A percentile compares a stretch with the other conserved stretches of the same genome.
phyloP scores from a whole-genome alignment of 1,140 invertebrate species.

The Tetramorium simillimum region DNA sequence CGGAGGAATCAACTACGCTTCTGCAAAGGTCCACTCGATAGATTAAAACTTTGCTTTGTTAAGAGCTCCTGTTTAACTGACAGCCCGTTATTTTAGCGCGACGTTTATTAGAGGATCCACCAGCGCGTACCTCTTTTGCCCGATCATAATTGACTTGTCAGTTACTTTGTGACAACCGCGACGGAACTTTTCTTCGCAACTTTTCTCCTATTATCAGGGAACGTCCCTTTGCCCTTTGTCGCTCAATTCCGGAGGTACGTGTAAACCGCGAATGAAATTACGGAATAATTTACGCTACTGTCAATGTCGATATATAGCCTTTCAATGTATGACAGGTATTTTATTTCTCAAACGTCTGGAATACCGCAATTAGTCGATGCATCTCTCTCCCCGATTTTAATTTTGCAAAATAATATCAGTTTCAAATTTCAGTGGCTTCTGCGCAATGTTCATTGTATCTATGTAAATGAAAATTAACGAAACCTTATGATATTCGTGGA shows the following conservation, averaged over 20 bases:
- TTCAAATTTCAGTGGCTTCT: neutral
- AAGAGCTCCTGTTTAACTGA: conserved; percentile 48
- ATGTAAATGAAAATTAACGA: neutral
- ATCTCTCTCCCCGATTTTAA: neutral
- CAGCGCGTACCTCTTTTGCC: conserved; percentile 1
- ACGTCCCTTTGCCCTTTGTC: neutral
- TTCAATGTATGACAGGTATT: neutral
- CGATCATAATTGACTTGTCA: conserved; percentile 58
- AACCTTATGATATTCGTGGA: neutral
- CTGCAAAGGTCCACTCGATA: conserved; percentile 50
- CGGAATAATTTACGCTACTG: neutral
- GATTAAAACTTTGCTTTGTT: conserved; percentile 58
- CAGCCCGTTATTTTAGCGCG: conserved; percentile 50
- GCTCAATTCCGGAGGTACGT: neutral
- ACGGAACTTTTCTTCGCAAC: conserved; percentile 40
- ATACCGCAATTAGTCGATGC: neutral
- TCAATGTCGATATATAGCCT: neutral
- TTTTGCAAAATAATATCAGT: neutral
- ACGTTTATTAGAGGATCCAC: conserved; percentile 53
- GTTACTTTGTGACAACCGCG: conserved; percentile 39
- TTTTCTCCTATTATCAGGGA: conserved; percentile 3
- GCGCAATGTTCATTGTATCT: neutral
- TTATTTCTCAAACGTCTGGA: neutral
- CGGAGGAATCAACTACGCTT: conserved; percentile 9
- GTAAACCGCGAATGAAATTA: neutral